phyloP scores from a whole-genome alignment of 92 coral and sea anemone species.

The Siderastrea siderea region DNA sequence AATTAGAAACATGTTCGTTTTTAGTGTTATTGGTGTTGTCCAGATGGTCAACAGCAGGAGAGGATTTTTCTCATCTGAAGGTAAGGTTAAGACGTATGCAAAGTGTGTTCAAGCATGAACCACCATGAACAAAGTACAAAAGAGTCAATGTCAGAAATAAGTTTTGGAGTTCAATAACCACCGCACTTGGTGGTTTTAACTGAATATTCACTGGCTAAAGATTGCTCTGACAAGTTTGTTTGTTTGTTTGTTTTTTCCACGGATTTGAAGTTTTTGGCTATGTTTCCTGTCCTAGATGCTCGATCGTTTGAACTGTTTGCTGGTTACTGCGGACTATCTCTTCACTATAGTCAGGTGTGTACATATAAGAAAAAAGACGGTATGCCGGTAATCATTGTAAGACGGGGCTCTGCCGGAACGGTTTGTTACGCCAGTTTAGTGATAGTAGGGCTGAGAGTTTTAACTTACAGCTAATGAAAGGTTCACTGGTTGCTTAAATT shows the following conservation, averaged over 20 bases:
- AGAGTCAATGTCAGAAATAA: neutral
- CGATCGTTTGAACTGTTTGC: slow-evolving; percentile 93
- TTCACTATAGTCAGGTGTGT: slow-evolving; percentile 94
- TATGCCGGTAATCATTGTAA: neutral
- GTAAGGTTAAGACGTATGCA: slow-evolving; percentile 21
- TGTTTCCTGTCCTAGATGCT: slow-evolving; percentile 56
- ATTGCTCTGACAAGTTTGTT: too few species aligned
- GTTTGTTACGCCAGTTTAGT: neutral
- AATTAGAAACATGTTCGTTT: neutral
- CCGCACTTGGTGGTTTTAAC: too few species aligned
- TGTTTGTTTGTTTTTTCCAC: neutral
- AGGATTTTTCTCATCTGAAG: slow-evolving; percentile 93
- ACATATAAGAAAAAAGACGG: neutral
- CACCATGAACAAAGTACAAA: neutral
- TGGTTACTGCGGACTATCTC: slow-evolving; percentile 96
- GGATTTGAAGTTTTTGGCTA: neutral
- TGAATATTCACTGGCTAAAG: too few species aligned
- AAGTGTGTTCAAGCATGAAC: neutral
- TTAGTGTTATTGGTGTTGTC: slow-evolving; percentile 95
- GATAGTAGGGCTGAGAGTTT: neutral
- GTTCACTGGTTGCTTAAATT: too few species aligned
- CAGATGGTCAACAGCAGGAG: slow-evolving; percentile 91
- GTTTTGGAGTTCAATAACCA: too few species aligned
- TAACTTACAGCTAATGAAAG: too few species aligned
- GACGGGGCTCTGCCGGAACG: neutral